These are phyloP conservation scores for Spisula solida DNA, from an alignment of 2,888 invertebrate species.

Conservation along the genomic window DNA sequence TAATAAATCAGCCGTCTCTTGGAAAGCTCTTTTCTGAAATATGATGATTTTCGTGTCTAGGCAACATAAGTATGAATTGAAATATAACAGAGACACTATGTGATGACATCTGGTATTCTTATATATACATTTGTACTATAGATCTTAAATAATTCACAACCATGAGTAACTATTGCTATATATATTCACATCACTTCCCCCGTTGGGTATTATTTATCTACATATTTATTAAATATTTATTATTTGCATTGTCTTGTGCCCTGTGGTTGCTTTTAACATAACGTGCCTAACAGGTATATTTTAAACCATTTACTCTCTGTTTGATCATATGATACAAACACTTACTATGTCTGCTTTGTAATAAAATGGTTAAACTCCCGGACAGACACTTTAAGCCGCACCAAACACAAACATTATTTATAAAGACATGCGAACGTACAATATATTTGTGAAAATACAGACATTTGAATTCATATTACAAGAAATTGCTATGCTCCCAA, in stretches of 20 bases:
- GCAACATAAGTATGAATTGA: too few relatives aligned
- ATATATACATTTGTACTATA: too few relatives aligned
- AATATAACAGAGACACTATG: too few relatives aligned
- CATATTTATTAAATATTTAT: not conserved
- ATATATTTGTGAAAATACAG: conserved; percentile 1
- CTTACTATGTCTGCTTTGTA: not conserved
- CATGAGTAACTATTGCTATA: too few relatives aligned
- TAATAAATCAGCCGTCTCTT: too few relatives aligned
- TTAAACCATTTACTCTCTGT: not conserved
- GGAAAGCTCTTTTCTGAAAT: too few relatives aligned
- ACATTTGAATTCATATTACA: not conserved
- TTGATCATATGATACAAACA: not conserved
- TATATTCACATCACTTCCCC: too few relatives aligned
- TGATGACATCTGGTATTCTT: too few relatives aligned
- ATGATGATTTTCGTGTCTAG: too few relatives aligned
- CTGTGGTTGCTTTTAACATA: not conserved
- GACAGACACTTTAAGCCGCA: conserved; percentile 5
- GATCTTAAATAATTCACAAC: too few relatives aligned
- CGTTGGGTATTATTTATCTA: too few relatives aligned
- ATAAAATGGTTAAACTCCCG: too few relatives aligned
- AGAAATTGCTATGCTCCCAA: not conserved
- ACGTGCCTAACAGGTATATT: not conserved
- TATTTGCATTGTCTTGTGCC: not conserved
- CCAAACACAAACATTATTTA: not conserved
- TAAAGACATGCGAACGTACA: not conserved